Evolutionary conservation across 2,888 invertebrate genomes (phyloP), one percentile per base, ranked within the genome.

Genomic region (Archips xylosteana): DNA sequence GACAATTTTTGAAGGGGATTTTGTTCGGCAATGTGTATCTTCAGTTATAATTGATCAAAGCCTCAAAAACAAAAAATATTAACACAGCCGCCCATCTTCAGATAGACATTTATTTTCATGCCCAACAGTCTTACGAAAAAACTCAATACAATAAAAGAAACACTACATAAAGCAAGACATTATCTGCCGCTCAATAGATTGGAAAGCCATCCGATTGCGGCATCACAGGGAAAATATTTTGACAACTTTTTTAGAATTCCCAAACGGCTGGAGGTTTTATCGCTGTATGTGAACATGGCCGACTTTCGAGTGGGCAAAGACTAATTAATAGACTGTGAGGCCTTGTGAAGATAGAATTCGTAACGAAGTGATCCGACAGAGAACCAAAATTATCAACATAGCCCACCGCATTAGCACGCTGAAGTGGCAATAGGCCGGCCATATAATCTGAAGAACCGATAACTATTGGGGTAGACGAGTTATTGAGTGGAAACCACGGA

Each of bases 141-240:
- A n/a, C n/a, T 9, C 8, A 2, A 45, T 15, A 57, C 42, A 62
- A 62, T 64, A 64, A 47, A 42, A n/a, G 39, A 59, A 57, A 8
- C 59, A 59, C 23, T 73, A 64, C 49, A 59, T 42, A 39, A 13
- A 62, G 12, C 49, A 60, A 51, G 36, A 71, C 59, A 72, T 63
- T 72, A 73, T 69, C 34, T 68, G 1, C 6, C 32, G 68, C n/a
- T 64, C 73, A 73, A 59, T 73, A 69, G 68, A 42, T 59, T 64
- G 68, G 73, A 73, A 73, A n/a, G 49, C 32, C 64, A 54, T n/a
- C 12, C 32, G 72, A 73, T 73, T 69, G 36, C 59, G 32, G 59
- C 47, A 45, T 23, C 42, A 42, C 2, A 34, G 36, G 12, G 47
- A 73, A 62, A 73, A 73, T 73, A 69, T 73, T 69, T 69, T 63